Conservation (phyloP, 2,888 invertebrate species). For the Tubiluchus corallicola region DNA sequence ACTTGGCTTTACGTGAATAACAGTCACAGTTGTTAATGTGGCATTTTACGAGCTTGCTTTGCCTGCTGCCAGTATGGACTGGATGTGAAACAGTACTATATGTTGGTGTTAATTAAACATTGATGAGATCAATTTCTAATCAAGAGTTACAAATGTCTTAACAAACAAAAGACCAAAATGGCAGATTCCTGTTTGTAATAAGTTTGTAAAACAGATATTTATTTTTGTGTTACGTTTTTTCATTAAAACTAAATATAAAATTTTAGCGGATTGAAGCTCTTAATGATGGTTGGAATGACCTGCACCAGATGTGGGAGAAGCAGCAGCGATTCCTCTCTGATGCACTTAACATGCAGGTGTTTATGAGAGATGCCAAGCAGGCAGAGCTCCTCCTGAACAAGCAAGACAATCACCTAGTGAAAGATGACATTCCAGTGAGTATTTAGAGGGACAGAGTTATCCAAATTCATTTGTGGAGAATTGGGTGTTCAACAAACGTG, state of each 20-base stretch:
- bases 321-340: constrained; percentile 81
- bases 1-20: too few species aligned
- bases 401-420: constrained; percentile 90
- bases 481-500: constrained; percentile 5
- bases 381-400: constrained; percentile 85
- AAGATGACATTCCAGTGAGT: constrained; percentile 81
- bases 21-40: too few species aligned
- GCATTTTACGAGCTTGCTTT: too few species aligned
- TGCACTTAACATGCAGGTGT: constrained; percentile 69
- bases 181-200: not conserved
- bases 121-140: too few species aligned
- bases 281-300: constrained; percentile 96
- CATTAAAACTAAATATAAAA: too few species aligned
- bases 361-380: constrained; percentile 89
- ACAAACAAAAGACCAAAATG: not conserved
- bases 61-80: too few species aligned
- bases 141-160: too few species aligned
- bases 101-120: too few species aligned
- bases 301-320: constrained; percentile 99
- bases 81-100: too few species aligned
- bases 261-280: constrained; percentile 72
- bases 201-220: constrained; percentile 1
- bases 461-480: not conserved
- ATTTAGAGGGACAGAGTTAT: too few species aligned
- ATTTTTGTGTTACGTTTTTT: constrained; percentile 11